phyloP scores from a whole-genome alignment of 2,797 vertebrate genomes.

The Anomalospiza imberbis region DNA sequence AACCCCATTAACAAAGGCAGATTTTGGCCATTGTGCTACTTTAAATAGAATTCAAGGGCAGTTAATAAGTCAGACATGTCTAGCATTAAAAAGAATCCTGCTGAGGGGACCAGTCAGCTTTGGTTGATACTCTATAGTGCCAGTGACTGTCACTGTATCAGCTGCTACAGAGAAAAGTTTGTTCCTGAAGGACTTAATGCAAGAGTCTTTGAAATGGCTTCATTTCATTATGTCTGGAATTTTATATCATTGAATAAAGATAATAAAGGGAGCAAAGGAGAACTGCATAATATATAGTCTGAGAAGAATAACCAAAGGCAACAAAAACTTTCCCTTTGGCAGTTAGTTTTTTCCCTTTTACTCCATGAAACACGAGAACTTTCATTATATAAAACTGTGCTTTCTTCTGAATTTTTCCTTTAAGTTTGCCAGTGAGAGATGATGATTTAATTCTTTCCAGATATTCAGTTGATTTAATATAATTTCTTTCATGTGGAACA shows the following conservation, averaged over 20 bases:
- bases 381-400: constrained; percentile 65
- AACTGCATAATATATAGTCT: constrained; percentile 25
- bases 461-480: constrained; percentile 51
- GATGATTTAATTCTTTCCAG: constrained; percentile 74
- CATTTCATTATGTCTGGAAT: constrained; percentile 40
- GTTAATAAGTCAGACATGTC: neutral
- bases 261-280: constrained; percentile 34
- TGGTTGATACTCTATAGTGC: neutral
- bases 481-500: constrained; percentile 58
- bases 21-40: neutral
- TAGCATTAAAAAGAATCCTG: constrained; percentile 8
- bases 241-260: constrained; percentile 18
- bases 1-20: neutral
- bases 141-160: neutral
- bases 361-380: constrained; percentile 60
- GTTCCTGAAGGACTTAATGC: neutral
- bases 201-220: constrained; percentile 8
- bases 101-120: neutral
- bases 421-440: constrained; percentile 62
- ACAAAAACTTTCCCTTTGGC: constrained; percentile 30
- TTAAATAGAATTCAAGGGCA: neutral
- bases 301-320: constrained; percentile 34
- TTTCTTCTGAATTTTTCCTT: constrained; percentile 69
- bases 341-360: constrained; percentile 14
- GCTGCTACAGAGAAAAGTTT: neutral